Evolutionary conservation across 2,797 vertebrate species (phyloP).

Genomic region (Delichon dasypus): DNA sequence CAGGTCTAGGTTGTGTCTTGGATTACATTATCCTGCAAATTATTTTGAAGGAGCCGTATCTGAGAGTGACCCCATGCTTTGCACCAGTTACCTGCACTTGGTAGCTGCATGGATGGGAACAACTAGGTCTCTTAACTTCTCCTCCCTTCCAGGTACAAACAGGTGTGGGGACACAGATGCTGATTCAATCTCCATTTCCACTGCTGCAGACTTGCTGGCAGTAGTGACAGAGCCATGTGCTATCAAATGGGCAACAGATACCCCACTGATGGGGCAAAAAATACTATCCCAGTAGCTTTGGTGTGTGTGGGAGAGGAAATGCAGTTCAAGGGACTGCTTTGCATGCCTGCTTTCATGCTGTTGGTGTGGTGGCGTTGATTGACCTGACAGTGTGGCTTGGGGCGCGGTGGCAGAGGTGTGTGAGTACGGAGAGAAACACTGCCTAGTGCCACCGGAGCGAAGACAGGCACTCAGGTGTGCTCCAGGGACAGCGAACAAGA

Average conservation of each 20-base stretch:
- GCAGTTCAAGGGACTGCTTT: background rate
- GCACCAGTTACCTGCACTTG: background rate
- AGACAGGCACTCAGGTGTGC: background rate
- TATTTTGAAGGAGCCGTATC: background rate
- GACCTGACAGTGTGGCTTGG: fast-evolving
- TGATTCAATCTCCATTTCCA: background rate
- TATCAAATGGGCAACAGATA: background rate
- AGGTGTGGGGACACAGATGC: background rate
- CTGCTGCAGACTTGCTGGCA: background rate
- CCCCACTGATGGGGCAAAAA: background rate
- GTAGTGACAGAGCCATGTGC: fast-evolving
- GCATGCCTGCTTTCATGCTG: fast-evolving
- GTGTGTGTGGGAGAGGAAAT: background rate
- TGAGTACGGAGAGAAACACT: background rate
- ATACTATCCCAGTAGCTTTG: background rate
- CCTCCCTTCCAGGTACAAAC: background rate
- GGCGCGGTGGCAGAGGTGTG: background rate
- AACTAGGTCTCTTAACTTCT: background rate
- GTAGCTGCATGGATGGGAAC: background rate
- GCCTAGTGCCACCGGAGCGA: background rate
- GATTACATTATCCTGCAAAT: background rate
- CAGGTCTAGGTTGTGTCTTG: background rate
- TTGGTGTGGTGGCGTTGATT: background rate
- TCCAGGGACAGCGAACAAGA: background rate
- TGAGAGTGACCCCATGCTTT: background rate